These are phyloP conservation scores for Sesamia inferens DNA, from an alignment of 2,888 invertebrate genomes.

Conservation along the genomic window DNA sequence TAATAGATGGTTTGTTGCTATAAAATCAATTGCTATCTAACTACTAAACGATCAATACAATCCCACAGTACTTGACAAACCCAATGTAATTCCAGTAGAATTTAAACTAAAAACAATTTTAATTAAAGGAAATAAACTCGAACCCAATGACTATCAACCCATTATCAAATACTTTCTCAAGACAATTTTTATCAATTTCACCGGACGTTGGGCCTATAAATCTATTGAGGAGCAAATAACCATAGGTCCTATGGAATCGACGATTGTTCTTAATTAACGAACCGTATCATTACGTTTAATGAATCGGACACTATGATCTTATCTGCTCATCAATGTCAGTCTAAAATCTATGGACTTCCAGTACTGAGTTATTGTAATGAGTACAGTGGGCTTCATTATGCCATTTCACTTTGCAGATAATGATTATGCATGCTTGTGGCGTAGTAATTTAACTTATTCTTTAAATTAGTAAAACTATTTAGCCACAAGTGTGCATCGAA, in stretches of 20 bases:
- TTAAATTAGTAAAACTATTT: too few relatives aligned
- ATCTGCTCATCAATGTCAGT: constrained; percentile 85
- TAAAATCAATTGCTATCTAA: constrained; percentile 10
- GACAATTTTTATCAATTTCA: constrained; percentile 76
- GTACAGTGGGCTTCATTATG: constrained; percentile 24
- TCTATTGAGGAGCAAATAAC: constrained; percentile 72
- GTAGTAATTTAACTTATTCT: too few relatives aligned
- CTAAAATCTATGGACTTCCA: constrained; percentile 77
- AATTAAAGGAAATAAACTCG: constrained; percentile 60
- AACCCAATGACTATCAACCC: constrained; percentile 51
- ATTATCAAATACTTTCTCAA: constrained; percentile 64
- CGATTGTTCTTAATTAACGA: constrained; percentile 89
- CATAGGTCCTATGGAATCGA: constrained; percentile 77
- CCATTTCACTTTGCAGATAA: constrained; percentile 1
- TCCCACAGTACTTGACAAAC: constrained; percentile 50
- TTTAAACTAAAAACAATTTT: constrained; percentile 48
- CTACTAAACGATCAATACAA: constrained; percentile 28
- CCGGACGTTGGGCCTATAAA: constrained; percentile 75
- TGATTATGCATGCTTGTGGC: too few relatives aligned
- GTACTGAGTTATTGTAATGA: constrained; percentile 61
- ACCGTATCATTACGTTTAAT: constrained; percentile 88
- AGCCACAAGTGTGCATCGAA: too few relatives aligned
- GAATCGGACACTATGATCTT: constrained; percentile 84
- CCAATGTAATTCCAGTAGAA: constrained; percentile 52
- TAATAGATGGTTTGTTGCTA: constrained; percentile 11